Evolutionary conservation across 2,888 invertebrate genomes (phyloP).

Genomic region (Masnerella sp.): DNA sequence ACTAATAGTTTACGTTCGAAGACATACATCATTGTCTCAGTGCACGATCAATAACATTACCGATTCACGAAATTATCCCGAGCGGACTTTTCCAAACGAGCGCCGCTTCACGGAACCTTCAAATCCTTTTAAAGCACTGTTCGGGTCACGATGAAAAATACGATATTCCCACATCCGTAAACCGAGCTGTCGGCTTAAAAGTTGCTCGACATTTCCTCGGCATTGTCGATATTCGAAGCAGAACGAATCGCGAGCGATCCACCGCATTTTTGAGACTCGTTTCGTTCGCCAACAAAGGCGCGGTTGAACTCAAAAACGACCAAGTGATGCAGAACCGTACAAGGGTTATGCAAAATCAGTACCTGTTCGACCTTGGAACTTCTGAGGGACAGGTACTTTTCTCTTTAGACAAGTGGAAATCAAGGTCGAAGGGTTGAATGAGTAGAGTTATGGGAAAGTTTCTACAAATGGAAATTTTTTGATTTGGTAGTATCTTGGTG

Average conservation of each 20-base stretch:
- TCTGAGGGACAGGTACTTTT: constrained; percentile 25
- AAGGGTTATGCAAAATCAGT: constrained; percentile 74
- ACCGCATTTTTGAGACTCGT: constrained; percentile 51
- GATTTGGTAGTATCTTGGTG: no score
- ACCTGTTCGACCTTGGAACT: constrained; percentile 65
- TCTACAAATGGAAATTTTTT: no score
- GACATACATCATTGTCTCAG: constrained; percentile 34
- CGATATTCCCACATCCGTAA: constrained; percentile 69
- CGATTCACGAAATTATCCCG: constrained; percentile 17
- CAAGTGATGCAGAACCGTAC: constrained; percentile 56
- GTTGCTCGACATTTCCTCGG: constrained; percentile 64
- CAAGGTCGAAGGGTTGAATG: no score
- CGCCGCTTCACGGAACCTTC: constrained; percentile 18
- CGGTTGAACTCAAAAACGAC: constrained; percentile 31
- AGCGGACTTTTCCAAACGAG: constrained; percentile 5
- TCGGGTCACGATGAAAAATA: constrained; percentile 59
- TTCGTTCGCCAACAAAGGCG: constrained; percentile 45
- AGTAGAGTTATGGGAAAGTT: no score
- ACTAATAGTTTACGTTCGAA: constrained; percentile 26
- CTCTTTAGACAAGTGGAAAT: constrained; percentile 12
- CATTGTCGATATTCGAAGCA: constrained; percentile 71
- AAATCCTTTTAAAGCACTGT: constrained; percentile 32
- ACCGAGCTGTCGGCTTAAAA: constrained; percentile 64
- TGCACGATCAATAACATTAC: constrained; percentile 30
- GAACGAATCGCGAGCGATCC: constrained; percentile 67